Conservation (phyloP, 2,888 invertebrate species). For the Nephrocerus scutellatus region DNA sequence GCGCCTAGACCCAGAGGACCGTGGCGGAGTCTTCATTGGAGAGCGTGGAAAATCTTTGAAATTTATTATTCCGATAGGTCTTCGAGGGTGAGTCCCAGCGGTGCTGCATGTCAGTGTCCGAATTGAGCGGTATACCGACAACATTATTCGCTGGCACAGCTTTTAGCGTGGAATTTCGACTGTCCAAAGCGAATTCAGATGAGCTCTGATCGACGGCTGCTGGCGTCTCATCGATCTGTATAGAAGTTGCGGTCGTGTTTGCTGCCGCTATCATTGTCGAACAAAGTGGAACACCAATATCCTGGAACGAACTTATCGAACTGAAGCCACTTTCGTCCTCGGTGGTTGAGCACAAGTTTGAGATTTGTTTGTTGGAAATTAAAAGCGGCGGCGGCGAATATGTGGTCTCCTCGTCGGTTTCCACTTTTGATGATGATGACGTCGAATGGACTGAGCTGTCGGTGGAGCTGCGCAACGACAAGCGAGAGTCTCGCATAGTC, state of each 20-base stretch:
- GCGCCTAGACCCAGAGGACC: slow-evolving; percentile 44
- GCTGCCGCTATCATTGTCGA: slow-evolving; percentile 31
- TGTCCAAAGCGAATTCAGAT: slow-evolving; percentile 29
- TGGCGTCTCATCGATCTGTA: neutral
- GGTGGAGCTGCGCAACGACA: slow-evolving; percentile 46
- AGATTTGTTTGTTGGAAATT: slow-evolving; percentile 19
- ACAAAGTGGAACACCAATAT: slow-evolving; percentile 61
- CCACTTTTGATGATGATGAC: slow-evolving; percentile 41
- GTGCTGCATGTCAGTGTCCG: slow-evolving; percentile 23
- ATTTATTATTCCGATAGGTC: slow-evolving; percentile 37
- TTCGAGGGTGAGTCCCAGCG: slow-evolving; percentile 37
- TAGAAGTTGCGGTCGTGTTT: slow-evolving; percentile 1
- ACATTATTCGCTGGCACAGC: slow-evolving; percentile 29
- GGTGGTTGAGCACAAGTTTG: slow-evolving; percentile 36
- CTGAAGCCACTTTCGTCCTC: slow-evolving; percentile 84
- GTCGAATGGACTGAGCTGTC: slow-evolving; percentile 47
- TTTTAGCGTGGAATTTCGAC: slow-evolving; percentile 43
- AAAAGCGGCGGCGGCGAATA: slow-evolving; percentile 18
- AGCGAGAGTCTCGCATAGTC: slow-evolving; percentile 44
- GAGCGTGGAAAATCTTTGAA: slow-evolving; percentile 41
- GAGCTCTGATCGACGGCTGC: slow-evolving; percentile 19
- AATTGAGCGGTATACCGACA: slow-evolving; percentile 35
- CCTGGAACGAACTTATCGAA: slow-evolving; percentile 78
- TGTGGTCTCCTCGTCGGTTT: slow-evolving; percentile 44
- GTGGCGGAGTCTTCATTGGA: slow-evolving; percentile 42